Evolutionary conservation across 2,113 vertebrate genomes (phyloP).

Genomic region (Gymnocephalus cernua): DNA sequence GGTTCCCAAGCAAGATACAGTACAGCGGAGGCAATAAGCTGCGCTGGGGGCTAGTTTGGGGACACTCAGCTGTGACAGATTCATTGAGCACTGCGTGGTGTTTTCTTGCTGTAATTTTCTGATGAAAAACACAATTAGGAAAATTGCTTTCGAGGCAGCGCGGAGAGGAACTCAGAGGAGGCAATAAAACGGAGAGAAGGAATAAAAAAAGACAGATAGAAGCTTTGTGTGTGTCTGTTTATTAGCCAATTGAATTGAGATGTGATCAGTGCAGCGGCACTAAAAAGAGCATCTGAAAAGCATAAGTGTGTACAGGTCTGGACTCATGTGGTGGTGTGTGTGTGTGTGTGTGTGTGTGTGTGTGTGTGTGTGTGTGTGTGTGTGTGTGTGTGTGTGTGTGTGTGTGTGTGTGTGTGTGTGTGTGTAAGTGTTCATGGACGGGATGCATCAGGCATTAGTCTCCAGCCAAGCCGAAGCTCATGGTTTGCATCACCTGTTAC

Average conservation of each 20-base stretch:
- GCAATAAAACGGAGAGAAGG: constrained; percentile 25
- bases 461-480: constrained; percentile 16
- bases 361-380: too few relatives aligned
- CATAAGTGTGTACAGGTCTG: not conserved
- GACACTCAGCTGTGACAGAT: constrained; percentile 42
- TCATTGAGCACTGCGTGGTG: constrained; percentile 16
- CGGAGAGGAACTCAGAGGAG: constrained; percentile 28
- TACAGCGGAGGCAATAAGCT: constrained; percentile 28
- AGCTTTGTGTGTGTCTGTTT: constrained; percentile 17
- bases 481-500: too few relatives aligned
- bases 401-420: too few relatives aligned
- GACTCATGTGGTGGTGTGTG: too few relatives aligned
- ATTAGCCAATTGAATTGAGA: constrained; percentile 3
- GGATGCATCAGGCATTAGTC: not conserved
- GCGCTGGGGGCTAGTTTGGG: constrained; percentile 15
- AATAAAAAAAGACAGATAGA: not conserved
- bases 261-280: not conserved
- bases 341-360: too few relatives aligned
- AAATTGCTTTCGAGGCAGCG: constrained; percentile 39
- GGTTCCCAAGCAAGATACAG: not conserved
- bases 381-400: too few relatives aligned
- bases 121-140: constrained; percentile 66
- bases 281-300: constrained; percentile 24
- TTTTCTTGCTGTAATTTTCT: constrained; percentile 44
- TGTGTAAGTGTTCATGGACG: not conserved